A percentile compares a stretch with the other conserved stretches of the same genome.
Evolutionary conservation across 2,888 invertebrate genomes (phyloP).

Genomic region (Reticulitermes lucifugus): DNA sequence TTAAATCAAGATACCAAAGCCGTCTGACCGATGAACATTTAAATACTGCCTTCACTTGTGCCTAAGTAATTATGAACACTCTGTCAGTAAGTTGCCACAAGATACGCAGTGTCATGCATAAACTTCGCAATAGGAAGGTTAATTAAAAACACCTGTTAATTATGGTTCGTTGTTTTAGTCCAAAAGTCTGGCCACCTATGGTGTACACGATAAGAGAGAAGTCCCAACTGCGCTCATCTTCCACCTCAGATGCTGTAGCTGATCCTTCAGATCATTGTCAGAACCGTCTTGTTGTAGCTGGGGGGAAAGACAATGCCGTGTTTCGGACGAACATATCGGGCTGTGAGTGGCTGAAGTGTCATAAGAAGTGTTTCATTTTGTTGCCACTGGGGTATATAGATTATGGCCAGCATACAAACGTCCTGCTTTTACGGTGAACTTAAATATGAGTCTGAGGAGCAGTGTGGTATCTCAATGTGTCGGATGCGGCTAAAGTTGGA

Average conservation of each 20-base stretch:
- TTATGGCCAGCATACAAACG: background rate
- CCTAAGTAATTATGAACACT: too few species aligned
- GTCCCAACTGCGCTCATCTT: background rate
- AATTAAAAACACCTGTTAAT: too few species aligned
- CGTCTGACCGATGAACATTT: too few species aligned
- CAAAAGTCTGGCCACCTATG: too few species aligned
- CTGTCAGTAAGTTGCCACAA: too few species aligned
- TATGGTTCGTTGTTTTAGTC: too few species aligned
- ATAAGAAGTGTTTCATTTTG: constrained; percentile 12
- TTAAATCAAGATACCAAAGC: too few species aligned
- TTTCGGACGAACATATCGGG: background rate
- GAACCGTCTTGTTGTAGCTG: background rate
- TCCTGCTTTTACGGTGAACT: background rate
- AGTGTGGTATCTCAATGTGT: background rate
- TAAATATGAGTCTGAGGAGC: background rate
- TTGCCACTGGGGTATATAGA: background rate
- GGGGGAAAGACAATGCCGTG: background rate
- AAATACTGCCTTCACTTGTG: too few species aligned
- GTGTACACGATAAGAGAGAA: too few species aligned
- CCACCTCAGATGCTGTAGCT: background rate
- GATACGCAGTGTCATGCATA: too few species aligned
- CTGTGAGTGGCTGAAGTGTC: background rate
- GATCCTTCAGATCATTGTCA: background rate
- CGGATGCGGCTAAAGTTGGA: background rate
- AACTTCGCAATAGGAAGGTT: too few species aligned